Evolutionary conservation across 2,888 invertebrate species (phyloP), one percentile per base, ranked within the genome.

Genomic region (Hyposoter dolosus): DNA sequence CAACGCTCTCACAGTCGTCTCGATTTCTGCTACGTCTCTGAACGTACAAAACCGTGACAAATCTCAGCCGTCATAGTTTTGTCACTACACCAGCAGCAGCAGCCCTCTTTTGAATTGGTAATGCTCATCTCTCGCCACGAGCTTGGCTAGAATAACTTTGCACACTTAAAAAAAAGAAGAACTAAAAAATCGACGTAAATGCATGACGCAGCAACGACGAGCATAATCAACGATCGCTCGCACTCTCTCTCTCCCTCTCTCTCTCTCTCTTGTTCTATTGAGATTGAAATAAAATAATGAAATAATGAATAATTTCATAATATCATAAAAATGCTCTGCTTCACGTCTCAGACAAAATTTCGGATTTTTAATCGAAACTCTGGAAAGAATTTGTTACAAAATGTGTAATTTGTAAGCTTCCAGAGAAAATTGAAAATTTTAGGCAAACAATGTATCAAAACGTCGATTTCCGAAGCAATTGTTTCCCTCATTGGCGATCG

Each of bases 21-120:
- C 80, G 81, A 82, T 81, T 82, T 84, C 66, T n/a, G 45, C 28
- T 15, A 12, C 53, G 56, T 53, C 56, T 17, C 43, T 40, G 50
- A 77, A 77, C 75, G n/a, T 78, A 80, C 69, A 65, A 82, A 83
- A 78, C 56, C 79, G 68, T 32, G 83, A 63, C 71, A 66, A 72
- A 83, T 75, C 53, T 56, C 68, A 72, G 35, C 53, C 72, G 9
- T 40, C 47, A 7, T 50, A 69, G 69, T 83, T 68, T 74, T 28
- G 45, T 74, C 78, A 19, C 74, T 53, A 47, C 69, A 45, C 28
- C 69, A 40, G 45, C 47, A 69, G 56, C 69, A 40, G 45, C 47
- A 69, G 69, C 6, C 76, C 84, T 87, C 84, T 82, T 88, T 88
- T 88, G 88, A 88, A 88, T 88, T 88, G 88, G 85, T 88, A 88